phyloP scores from a whole-genome alignment of 1,140 invertebrate genomes.

The Atta texana region DNA sequence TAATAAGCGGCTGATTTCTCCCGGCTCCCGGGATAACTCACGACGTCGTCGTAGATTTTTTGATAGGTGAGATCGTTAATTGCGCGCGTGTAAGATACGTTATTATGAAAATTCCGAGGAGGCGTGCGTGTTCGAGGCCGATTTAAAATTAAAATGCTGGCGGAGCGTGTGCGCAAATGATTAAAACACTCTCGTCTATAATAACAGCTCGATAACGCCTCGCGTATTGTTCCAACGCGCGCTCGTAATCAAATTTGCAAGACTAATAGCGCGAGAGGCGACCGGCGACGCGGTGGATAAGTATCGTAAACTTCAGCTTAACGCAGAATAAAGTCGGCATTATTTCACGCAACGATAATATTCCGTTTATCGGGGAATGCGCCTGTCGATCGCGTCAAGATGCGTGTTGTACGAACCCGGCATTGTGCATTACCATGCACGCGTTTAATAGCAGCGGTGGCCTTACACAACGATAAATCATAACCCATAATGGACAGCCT shows the following conservation, averaged over 20 bases:
- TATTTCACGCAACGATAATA: slow-evolving; percentile 65
- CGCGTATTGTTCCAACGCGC: slow-evolving; percentile 45
- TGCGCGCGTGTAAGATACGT: slow-evolving; percentile 26
- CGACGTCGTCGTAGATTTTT: slow-evolving; percentile 35
- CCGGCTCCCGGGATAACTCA: slow-evolving; percentile 20
- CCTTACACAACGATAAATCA: slow-evolving; percentile 50
- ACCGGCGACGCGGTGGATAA: slow-evolving; percentile 54
- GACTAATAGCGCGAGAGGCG: slow-evolving; percentile 54
- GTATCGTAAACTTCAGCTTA: slow-evolving; percentile 65
- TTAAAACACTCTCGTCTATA: slow-evolving; percentile 47
- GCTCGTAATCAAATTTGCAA: slow-evolving; percentile 64
- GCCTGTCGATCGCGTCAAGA: slow-evolving; percentile 53
- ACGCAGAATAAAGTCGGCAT: slow-evolving; percentile 59
- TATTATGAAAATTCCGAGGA: slow-evolving; percentile 48
- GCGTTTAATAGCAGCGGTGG: slow-evolving; percentile 36
- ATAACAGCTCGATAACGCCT: slow-evolving; percentile 51
- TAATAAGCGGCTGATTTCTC: slow-evolving; percentile 40
- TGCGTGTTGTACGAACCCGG: slow-evolving; percentile 1
- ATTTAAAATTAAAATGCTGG: slow-evolving; percentile 58
- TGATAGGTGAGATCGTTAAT: slow-evolving; percentile 51
- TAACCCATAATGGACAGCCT: slow-evolving; percentile 10
- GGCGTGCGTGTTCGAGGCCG: slow-evolving; percentile 19
- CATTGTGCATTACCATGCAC: slow-evolving; percentile 1
- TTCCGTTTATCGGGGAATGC: slow-evolving; percentile 51
- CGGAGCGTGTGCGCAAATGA: slow-evolving; percentile 23